Conservation (phyloP, 2,888 invertebrate genomes). For the Drosophila cognata region DNA sequence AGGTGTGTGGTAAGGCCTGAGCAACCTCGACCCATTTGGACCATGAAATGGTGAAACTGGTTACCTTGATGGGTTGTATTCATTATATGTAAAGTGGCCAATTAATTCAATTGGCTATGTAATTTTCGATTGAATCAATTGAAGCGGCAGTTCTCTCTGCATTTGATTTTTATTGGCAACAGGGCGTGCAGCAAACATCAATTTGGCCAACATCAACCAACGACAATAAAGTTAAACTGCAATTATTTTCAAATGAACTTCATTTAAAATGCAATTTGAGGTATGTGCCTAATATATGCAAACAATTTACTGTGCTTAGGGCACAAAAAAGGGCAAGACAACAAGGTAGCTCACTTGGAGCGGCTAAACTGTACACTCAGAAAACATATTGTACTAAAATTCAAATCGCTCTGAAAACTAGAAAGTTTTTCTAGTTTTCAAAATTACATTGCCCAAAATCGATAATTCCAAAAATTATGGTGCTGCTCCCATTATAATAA, state of each 20-base stretch:
- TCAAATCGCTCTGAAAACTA: not conserved
- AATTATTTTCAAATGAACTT: conserved; percentile 71
- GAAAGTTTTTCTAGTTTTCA: too few species aligned
- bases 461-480: too few species aligned
- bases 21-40: not conserved
- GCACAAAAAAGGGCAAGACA: conserved; percentile 41
- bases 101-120: conserved; percentile 30
- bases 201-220: conserved; percentile 24
- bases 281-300: conserved; percentile 75
- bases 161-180: conserved; percentile 22
- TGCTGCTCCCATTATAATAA: not conserved
- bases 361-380: conserved; percentile 10
- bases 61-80: conserved; percentile 11
- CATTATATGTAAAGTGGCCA: conserved; percentile 39
- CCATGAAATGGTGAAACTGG: not conserved
- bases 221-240: conserved; percentile 55
- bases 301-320: conserved; percentile 62
- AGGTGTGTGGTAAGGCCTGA: not conserved
- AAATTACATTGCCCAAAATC: too few species aligned
- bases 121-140: conserved; percentile 9
- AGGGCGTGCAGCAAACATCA: conserved; percentile 13
- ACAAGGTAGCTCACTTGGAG: conserved; percentile 32
- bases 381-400: not conserved
- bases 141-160: conserved; percentile 1
- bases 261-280: conserved; percentile 71